Evolutionary conservation across 1,140 invertebrate species (phyloP).

Genomic region (Drosophila gunungcola): DNA sequence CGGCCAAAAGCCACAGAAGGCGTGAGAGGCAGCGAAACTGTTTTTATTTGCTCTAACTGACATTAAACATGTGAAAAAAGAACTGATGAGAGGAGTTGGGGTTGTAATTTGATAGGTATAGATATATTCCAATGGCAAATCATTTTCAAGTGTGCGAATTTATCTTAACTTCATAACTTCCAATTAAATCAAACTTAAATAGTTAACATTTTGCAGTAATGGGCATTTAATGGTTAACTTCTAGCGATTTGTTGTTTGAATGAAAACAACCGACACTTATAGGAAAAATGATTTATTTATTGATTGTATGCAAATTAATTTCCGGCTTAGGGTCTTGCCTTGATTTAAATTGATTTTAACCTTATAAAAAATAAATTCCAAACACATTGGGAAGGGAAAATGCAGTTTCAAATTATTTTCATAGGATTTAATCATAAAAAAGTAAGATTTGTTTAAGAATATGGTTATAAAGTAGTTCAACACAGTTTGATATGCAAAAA

Average conservation of each 20-base stretch:
- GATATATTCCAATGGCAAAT: slow-evolving; percentile 13
- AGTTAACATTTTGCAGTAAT: slow-evolving; percentile 13
- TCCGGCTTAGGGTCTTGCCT: slow-evolving; percentile 37
- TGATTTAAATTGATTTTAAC: background rate
- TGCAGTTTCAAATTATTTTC: background rate
- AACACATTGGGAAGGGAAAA: background rate
- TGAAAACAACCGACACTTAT: background rate
- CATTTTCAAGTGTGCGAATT: slow-evolving; percentile 62
- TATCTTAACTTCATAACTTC: background rate
- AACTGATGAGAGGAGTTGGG: background rate
- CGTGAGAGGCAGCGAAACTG: slow-evolving; percentile 13
- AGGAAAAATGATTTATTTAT: slow-evolving; percentile 44
- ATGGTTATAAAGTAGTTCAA: no score
- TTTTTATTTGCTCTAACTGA: slow-evolving; percentile 22
- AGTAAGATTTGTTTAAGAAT: no score
- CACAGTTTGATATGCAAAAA: no score
- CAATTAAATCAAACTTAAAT: slow-evolving; percentile 9
- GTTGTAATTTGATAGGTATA: slow-evolving; percentile 25
- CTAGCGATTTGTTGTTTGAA: slow-evolving; percentile 20
- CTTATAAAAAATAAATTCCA: background rate
- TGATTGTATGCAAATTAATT: slow-evolving; percentile 50
- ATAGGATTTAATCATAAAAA: no score
- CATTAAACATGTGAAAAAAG: slow-evolving; percentile 26
- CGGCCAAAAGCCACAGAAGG: slow-evolving; percentile 21
- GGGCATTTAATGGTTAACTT: slow-evolving; percentile 8